phyloP scores from a whole-genome alignment of 2,797 vertebrate species.

The Hemibagrus guttatus region DNA sequence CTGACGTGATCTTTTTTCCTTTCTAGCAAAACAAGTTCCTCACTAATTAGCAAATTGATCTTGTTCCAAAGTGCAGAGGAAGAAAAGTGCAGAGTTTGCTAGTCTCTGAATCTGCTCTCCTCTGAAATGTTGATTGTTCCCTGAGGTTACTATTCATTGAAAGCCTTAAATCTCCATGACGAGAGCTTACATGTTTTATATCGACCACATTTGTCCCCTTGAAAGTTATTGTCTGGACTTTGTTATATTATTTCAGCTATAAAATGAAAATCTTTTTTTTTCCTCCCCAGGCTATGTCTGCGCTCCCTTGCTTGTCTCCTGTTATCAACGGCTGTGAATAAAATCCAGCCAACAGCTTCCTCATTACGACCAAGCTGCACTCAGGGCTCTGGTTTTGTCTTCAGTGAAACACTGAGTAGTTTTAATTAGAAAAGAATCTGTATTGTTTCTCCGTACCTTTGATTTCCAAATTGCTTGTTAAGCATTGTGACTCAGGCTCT shows the following conservation, averaged over 20 bases:
- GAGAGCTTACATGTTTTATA: conserved; percentile 9
- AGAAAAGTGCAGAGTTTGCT: background rate
- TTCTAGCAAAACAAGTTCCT: background rate
- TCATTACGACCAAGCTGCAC: conserved; percentile 6
- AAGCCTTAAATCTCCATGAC: conserved; percentile 11
- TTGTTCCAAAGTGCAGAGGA: background rate
- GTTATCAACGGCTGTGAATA: conserved; percentile 24
- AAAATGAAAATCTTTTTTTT: conserved; percentile 3
- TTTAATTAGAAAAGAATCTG: conserved; percentile 38
- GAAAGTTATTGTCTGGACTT: conserved; percentile 18
- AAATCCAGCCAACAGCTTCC: conserved; percentile 21
- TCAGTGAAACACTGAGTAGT: conserved; percentile 20
- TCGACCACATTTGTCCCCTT: conserved; percentile 10
- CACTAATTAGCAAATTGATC: background rate
- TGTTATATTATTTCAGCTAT: conserved; percentile 10
- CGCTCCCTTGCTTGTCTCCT: conserved; percentile 7
- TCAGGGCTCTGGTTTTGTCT: conserved; percentile 3
- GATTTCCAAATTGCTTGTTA: conserved; percentile 37
- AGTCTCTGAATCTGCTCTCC: background rate
- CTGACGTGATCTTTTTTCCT: background rate
- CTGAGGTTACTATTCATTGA: conserved; percentile 5
- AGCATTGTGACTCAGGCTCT: conserved; percentile 36
- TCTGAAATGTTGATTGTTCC: conserved; percentile 3
- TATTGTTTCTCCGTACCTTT: conserved; percentile 28
- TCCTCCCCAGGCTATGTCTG: conserved; percentile 19